Conservation (phyloP, 1,140 invertebrate genomes). For the Cyclina sinensis region DNA sequence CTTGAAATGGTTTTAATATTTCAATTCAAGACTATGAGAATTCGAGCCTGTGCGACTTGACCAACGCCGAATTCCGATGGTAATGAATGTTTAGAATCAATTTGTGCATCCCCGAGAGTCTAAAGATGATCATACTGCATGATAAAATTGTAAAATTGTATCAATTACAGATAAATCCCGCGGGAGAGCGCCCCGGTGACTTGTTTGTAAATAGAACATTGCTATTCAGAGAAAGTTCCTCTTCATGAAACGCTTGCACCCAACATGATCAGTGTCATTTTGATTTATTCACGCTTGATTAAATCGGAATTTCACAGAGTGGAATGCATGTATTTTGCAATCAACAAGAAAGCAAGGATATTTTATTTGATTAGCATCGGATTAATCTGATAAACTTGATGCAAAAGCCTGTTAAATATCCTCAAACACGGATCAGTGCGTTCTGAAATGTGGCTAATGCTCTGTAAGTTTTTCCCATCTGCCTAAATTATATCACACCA, state of each 20-base stretch:
- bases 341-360: background rate
- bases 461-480: no score
- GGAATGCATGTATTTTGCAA: slow-evolving; percentile 40
- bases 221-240: background rate
- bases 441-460: no score
- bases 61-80: slow-evolving; percentile 35
- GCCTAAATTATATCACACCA: no score
- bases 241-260: slow-evolving; percentile 9
- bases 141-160: slow-evolving; percentile 52
- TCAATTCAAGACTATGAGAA: slow-evolving; percentile 13
- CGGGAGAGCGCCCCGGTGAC: slow-evolving; percentile 10
- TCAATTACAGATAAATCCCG: slow-evolving; percentile 46
- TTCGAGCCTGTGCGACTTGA: background rate
- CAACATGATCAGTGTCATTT: slow-evolving; percentile 46
- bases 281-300: slow-evolving; percentile 35
- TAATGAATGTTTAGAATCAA: slow-evolving; percentile 64
- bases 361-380: slow-evolving; percentile 16
- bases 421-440: background rate
- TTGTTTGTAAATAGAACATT: slow-evolving; percentile 48
- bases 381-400: background rate
- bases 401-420: slow-evolving; percentile 10
- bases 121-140: slow-evolving; percentile 42
- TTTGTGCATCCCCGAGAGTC: slow-evolving; percentile 34
- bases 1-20: slow-evolving; percentile 48
- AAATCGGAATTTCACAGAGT: slow-evolving; percentile 26